Base-by-base conservation (phyloP, 2,113 vertebrate genomes). In the Procavia capensis region DNA sequence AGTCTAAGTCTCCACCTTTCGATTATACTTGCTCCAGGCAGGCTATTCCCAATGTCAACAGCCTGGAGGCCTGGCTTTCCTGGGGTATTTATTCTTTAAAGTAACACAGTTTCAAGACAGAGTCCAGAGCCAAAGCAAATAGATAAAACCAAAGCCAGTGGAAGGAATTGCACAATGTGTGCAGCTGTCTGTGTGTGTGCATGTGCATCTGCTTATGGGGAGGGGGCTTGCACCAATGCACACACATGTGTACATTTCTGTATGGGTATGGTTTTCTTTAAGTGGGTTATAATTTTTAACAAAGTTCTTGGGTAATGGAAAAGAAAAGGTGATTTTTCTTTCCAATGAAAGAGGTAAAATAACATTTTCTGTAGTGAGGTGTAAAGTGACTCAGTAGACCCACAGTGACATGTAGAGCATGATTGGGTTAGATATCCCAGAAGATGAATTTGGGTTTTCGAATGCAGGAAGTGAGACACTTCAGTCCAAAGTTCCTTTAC, bases 401-500 rank as follows among this genome's bases (percentile, higher is more conserved):
- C 59, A 89, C 96, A 61, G 85, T 31, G 93, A 41, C 64, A 85
- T 24, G 41, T 79, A 93, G 34, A 74, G 64, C 43, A 70, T 83
- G 57, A 88, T 83, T 96, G 74, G 63, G n/a, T 85, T 95, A 72
- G n/a, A 43, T 84, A 88, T 75, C 41, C 90, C 91, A 87, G 85
- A 88, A 93, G 76, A 96, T 82, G 72, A 97, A 85, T 89, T 96
- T 81, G 39, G 6, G 70, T 81, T 87, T 92, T 97, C 74, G 61
- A 24, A 0, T 89, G 85, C 66, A 81, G 66, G 47, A 93, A 97
- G 75, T 74, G 63, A 85, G 87, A 83, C 93, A 84, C 54, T 87
- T 95, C 47, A 97, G 63, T 83, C 25, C 68, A 59, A 97, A 90
- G 47, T 91, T 97, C 0, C 85, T 90, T 90, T n/a, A 91, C 86